phyloP scores from a whole-genome alignment of 2,888 invertebrate species.

The Nephrocerus scutellatus region DNA sequence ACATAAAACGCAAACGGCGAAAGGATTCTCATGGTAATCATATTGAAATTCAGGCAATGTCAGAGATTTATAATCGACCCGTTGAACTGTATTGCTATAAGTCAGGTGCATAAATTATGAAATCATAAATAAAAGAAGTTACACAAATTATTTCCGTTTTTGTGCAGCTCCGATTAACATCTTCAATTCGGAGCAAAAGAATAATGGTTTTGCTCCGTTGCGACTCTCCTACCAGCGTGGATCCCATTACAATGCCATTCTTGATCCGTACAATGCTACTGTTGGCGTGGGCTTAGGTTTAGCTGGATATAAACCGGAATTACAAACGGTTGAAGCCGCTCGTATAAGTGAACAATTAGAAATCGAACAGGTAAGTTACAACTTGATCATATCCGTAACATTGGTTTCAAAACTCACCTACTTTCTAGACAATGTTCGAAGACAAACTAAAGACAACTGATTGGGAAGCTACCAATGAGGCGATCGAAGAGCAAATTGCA shows the following conservation, averaged over 20 bases:
- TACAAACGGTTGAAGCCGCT: slow-evolving; percentile 66
- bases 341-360: slow-evolving; percentile 70
- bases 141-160: slow-evolving; percentile 6
- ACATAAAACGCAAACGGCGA: slow-evolving; percentile 71
- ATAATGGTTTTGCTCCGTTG: slow-evolving; percentile 70
- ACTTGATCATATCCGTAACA: too few relatives aligned
- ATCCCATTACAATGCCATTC: slow-evolving; percentile 81
- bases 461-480: slow-evolving; percentile 86
- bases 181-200: slow-evolving; percentile 65
- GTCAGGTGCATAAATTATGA: slow-evolving; percentile 31
- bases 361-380: slow-evolving; percentile 69
- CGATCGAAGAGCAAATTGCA: slow-evolving; percentile 82
- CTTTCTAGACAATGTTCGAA: slow-evolving; percentile 71
- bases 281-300: slow-evolving; percentile 79
- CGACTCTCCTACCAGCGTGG: slow-evolving; percentile 79
- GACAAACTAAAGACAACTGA: slow-evolving; percentile 84
- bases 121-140: slow-evolving; percentile 5
- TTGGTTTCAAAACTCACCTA: too few relatives aligned
- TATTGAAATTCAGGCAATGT: slow-evolving; percentile 84
- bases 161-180: slow-evolving; percentile 75
- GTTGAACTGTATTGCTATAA: slow-evolving; percentile 67
- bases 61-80: slow-evolving; percentile 80
- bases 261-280: slow-evolving; percentile 74
- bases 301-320: slow-evolving; percentile 69
- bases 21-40: slow-evolving; percentile 83